Evolutionary conservation across 2,797 vertebrate species (phyloP).

Genomic region (Buceros bicornis): DNA sequence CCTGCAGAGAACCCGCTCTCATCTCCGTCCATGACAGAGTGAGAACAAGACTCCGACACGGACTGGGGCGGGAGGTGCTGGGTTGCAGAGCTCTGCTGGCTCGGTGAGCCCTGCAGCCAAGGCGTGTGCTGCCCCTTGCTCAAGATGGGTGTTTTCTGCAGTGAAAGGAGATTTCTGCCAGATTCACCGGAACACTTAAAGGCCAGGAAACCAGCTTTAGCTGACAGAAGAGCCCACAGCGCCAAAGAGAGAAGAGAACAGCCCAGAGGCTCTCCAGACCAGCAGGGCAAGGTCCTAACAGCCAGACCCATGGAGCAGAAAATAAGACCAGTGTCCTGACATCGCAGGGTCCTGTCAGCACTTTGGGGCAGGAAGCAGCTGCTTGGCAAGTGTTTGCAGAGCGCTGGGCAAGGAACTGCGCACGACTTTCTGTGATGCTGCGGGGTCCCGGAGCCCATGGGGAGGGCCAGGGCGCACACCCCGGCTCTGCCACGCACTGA

Average conservation of each 20-base stretch:
- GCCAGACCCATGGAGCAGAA: not conserved
- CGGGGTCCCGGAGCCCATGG: not conserved
- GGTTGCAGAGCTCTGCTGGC: not conserved
- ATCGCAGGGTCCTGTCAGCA: accelerated
- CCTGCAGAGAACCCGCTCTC: not conserved
- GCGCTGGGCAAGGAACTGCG: not conserved
- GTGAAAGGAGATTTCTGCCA: not conserved
- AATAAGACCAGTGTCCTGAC: not conserved
- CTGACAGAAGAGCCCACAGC: not conserved
- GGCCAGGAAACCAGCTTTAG: not conserved
- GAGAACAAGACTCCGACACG: accelerated
- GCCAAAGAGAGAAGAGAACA: not conserved
- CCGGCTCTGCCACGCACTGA: not conserved
- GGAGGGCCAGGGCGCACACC: accelerated
- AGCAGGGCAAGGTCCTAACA: not conserved
- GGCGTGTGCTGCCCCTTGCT: not conserved
- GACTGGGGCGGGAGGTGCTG: not conserved
- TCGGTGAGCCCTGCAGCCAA: not conserved
- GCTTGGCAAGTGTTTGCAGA: not conserved
- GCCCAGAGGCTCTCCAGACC: not conserved
- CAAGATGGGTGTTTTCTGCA: not conserved
- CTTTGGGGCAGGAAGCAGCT: not conserved
- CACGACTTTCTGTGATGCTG: not conserved
- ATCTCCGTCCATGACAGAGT: not conserved
- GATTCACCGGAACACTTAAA: not conserved